phyloP scores from a whole-genome alignment of 2,888 invertebrate genomes.

The Drosophila melanosoma region DNA sequence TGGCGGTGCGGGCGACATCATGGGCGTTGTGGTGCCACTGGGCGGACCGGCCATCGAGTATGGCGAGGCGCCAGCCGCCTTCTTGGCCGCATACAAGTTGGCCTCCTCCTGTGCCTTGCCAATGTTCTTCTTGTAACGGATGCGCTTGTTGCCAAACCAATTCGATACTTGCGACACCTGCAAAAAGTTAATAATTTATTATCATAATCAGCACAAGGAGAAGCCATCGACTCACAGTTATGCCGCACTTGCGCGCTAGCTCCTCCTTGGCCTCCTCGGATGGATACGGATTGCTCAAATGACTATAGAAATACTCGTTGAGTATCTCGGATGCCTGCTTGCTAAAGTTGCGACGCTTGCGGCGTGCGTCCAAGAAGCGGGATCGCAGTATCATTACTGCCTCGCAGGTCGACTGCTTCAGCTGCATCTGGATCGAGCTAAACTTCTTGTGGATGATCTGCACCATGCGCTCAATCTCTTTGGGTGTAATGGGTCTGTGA shows the following conservation, averaged over 20 bases:
- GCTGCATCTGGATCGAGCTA: constrained; percentile 98
- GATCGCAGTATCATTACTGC: constrained; percentile 98
- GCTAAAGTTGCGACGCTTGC: constrained; percentile 99
- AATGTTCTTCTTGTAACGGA: constrained; percentile 99
- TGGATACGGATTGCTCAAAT: constrained; percentile 99
- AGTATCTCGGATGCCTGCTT: constrained; percentile 99
- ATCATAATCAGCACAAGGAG: too few relatives aligned
- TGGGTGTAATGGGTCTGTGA: constrained; percentile 95
- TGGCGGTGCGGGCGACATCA: constrained; percentile 97
- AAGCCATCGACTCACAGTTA: constrained; percentile 89
- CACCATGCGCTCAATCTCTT: constrained; percentile 99
- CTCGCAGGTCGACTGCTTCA: constrained; percentile 99
- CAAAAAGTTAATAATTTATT: too few relatives aligned
- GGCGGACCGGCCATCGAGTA: constrained; percentile 95
- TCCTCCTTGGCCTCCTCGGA: constrained; percentile 99
- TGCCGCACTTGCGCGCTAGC: constrained; percentile 99
- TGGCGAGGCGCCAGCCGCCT: constrained; percentile 96
- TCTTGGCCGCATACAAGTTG: constrained; percentile 99
- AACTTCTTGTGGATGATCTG: constrained; percentile 99
- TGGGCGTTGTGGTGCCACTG: constrained; percentile 95
- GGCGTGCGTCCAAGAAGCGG: constrained; percentile 91
- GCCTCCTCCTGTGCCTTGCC: constrained; percentile 99
- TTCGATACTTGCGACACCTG: constrained; percentile 93
- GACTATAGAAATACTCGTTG: constrained; percentile 99
- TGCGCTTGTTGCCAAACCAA: constrained; percentile 99